phyloP scores from a whole-genome alignment of 1,140 invertebrate species.

The Elymnias hypermnestra region DNA sequence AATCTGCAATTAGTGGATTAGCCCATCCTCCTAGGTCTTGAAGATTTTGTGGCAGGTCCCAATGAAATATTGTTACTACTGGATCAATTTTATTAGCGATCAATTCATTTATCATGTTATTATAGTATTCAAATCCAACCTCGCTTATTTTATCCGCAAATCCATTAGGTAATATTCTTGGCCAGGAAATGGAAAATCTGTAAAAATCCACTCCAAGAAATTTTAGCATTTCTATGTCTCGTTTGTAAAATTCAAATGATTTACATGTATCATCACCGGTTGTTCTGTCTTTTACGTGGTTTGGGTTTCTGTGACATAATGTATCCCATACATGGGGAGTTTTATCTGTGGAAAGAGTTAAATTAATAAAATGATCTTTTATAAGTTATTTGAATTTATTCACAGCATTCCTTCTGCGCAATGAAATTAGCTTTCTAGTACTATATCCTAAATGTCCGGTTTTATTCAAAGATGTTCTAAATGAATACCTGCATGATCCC shows the following conservation, averaged over 20 bases:
- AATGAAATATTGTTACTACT: conserved; percentile 67
- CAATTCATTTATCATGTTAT: conserved; percentile 77
- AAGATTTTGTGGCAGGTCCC: conserved; percentile 56
- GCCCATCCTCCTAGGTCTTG: conserved; percentile 60
- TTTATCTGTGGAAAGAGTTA: conserved; percentile 49
- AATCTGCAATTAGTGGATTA: conserved; percentile 59
- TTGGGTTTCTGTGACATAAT: conserved; percentile 25
- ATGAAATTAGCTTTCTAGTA: no score
- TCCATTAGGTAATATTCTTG: conserved; percentile 77
- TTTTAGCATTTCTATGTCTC: conserved; percentile 73
- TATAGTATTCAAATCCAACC: conserved; percentile 77
- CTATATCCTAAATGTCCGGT: no score
- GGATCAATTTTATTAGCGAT: conserved; percentile 74
- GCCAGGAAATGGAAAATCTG: conserved; percentile 80
- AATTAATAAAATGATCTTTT: no score
- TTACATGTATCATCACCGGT: conserved; percentile 79
- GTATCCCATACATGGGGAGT: conserved; percentile 48
- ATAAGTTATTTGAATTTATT: no score
- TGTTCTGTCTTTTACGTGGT: conserved; percentile 58
- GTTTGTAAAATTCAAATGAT: conserved; percentile 76
- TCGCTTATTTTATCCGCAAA: conserved; percentile 70
- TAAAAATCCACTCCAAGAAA: conserved; percentile 74
- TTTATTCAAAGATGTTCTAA: no score
- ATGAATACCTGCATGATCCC: conserved; percentile 52
- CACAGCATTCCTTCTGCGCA: no score